These are phyloP conservation scores for Loris lydekkerianus DNA, from an alignment of 2,797 vertebrate species.

Conservation along the genomic window DNA sequence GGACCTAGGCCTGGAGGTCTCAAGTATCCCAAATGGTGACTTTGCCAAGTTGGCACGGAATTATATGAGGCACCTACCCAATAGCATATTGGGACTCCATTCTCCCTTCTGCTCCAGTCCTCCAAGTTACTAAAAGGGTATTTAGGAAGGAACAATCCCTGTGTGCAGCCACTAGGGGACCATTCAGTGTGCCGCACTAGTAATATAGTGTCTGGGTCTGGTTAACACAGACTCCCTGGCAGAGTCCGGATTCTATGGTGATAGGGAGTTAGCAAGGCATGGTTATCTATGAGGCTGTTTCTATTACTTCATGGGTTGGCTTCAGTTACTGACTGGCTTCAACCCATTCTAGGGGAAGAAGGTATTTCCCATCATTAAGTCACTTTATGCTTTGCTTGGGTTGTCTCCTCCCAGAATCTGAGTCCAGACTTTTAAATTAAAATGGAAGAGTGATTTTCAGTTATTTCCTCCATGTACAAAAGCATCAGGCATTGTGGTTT, in stretches of 20 bases:
- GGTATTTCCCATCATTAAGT: conserved; percentile 46
- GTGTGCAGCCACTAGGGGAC: neutral
- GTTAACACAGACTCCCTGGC: neutral
- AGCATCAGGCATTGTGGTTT: neutral
- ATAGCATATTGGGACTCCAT: neutral
- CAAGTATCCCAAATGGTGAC: neutral
- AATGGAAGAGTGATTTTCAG: conserved; percentile 45
- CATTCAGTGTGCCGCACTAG: neutral
- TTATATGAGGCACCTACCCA: neutral
- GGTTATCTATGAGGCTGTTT: neutral
- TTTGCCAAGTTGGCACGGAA: conserved; percentile 35
- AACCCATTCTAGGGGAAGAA: conserved; percentile 27
- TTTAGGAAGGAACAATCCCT: conserved; percentile 3
- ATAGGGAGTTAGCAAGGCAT: conserved; percentile 34
- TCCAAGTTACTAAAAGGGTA: neutral
- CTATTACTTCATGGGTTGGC: conserved; percentile 10
- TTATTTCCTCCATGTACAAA: conserved; percentile 30
- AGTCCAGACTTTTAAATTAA: conserved; percentile 62
- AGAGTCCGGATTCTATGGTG: neutral
- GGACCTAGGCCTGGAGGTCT: neutral
- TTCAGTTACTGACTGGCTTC: conserved; percentile 17
- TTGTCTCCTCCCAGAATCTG: conserved; percentile 27
- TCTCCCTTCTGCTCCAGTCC: neutral
- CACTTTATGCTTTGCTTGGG: conserved; percentile 49
- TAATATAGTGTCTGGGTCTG: neutral